Evolutionary conservation across 2,113 vertebrate genomes (phyloP).

Genomic region (Leucosticte australis): DNA sequence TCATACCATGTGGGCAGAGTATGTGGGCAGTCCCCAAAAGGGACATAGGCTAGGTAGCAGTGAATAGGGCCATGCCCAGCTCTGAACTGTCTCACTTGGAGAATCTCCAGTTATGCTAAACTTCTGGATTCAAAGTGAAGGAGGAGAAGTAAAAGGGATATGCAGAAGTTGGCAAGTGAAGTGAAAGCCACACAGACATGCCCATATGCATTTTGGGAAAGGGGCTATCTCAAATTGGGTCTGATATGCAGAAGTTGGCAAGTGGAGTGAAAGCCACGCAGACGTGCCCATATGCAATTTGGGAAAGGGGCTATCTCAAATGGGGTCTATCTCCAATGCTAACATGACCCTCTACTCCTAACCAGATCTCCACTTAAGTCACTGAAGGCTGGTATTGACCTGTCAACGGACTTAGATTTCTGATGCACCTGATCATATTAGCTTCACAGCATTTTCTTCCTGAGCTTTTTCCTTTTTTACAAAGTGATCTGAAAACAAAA

Average conservation of each 20-base stretch:
- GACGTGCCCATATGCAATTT: not conserved
- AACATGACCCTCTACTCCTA: not conserved
- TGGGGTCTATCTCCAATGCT: not conserved
- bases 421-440: not conserved
- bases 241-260: not conserved
- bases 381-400: not conserved
- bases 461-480: not conserved
- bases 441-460: not conserved
- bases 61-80: not conserved
- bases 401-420: not conserved
- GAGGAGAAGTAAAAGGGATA: not conserved
- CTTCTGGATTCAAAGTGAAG: not conserved
- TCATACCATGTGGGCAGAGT: not conserved
- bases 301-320: not conserved
- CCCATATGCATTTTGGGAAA: not conserved
- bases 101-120: not conserved
- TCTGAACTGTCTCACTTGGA: not conserved
- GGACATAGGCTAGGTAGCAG: not conserved
- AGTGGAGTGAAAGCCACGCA: not conserved
- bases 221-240: not conserved
- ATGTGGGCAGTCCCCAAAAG: not conserved
- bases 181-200: not conserved
- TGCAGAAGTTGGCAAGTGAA: not conserved
- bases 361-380: not conserved
- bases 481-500: constrained; percentile 5